Evolutionary conservation across 2,888 invertebrate genomes (phyloP).

Genomic region (Epinotia ramella): DNA sequence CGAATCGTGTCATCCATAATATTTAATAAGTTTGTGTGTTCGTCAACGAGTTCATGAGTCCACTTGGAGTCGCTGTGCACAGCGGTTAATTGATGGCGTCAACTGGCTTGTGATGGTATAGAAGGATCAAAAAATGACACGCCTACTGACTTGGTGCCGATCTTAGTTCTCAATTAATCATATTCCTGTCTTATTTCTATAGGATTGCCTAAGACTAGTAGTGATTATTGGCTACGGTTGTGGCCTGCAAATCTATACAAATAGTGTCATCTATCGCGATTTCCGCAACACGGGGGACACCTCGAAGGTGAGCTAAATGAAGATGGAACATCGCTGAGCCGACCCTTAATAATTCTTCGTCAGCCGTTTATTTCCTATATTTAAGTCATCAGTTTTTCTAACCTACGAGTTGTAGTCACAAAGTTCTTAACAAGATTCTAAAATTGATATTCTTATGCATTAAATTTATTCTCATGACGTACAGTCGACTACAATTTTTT

Average conservation of each 20-base stretch:
- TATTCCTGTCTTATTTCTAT: background rate
- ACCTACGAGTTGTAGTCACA: background rate
- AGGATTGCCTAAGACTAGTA: conserved; percentile 9
- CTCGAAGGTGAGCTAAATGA: conserved; percentile 56
- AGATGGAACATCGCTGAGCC: conserved; percentile 55
- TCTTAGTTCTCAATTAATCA: background rate
- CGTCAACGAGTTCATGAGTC: background rate
- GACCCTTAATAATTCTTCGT: conserved; percentile 58
- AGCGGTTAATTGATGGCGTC: too few relatives aligned
- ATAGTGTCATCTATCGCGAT: conserved; percentile 61
- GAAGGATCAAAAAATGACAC: background rate
- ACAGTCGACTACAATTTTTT: too few relatives aligned
- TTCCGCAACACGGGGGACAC: conserved; percentile 53
- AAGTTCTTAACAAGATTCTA: background rate
- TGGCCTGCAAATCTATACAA: conserved; percentile 63
- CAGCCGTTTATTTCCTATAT: conserved; percentile 40
- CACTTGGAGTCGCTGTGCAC: too few relatives aligned
- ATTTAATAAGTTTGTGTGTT: background rate
- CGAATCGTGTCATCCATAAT: background rate
- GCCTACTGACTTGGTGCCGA: background rate
- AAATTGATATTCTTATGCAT: too few relatives aligned
- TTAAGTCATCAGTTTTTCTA: conserved; percentile 6
- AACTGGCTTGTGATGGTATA: background rate
- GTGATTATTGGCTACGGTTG: conserved; percentile 43
- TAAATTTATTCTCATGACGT: too few relatives aligned